Evolutionary conservation across 2,888 invertebrate genomes (phyloP), one percentile per base, ranked within the genome.

Genomic region (Entomobrya multifasciata): DNA sequence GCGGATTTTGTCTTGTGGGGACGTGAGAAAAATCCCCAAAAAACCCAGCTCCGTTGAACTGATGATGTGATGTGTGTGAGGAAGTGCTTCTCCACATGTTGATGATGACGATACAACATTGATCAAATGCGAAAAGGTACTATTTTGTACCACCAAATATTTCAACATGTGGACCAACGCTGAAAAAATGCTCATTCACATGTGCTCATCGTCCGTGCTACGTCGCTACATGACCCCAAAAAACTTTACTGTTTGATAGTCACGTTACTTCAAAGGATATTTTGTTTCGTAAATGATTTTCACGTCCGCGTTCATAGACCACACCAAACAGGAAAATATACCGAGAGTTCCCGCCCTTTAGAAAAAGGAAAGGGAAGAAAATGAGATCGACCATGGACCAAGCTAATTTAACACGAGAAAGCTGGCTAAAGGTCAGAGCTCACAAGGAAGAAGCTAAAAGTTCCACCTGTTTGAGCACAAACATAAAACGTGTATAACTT

Each of bases 1-100:
- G 67, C 86, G 80, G 76, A 81, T 76, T 86, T 67, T 70, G 84
- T 74, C 47, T 57, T 74, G 41, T 55, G 72, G 4, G 77, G 52
- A 80, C 74, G 86, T 86, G 81, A 83, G 76, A 86, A 80, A 81
- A 86, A 55, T 81, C 86, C 80, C 72, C 10, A 85, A 62, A n/a
- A n/a, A 67, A 36, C 47, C 52, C 17, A 52, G 20, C 11, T 47
- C 60, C 47, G 57, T 78, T 78, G 78, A 47, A 62, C 65, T 79
- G 79, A 30, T 79, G 65, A 27, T 67, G 36, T 36, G 36, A 36
- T 36, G 36, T 36, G 36, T n/a, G n/a, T n/a, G n/a, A n/a, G 20
- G 20, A 57, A 76, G 27, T 65, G 65, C 30, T 36, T 4, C 8
- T 36, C 30, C 17, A 36, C n/a, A n/a, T 65, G 65, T 17, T 65